Evolutionary conservation across 2,888 invertebrate species (phyloP), one percentile per base, ranked within the genome.

Genomic region (Idaea straminata): DNA sequence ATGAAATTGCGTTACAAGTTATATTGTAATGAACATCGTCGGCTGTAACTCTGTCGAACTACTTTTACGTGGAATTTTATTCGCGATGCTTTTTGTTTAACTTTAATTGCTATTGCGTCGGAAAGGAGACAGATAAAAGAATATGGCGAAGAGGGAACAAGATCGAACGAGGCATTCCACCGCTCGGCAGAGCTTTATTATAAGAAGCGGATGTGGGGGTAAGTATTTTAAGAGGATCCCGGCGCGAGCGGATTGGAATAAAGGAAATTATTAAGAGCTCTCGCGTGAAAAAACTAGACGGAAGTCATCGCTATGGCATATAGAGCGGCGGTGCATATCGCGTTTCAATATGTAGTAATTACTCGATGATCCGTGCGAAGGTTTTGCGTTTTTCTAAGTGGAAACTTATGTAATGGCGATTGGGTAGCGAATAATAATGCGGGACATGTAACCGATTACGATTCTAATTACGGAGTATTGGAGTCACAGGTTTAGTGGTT

Each of bases 261-360:
- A 91, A 92, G 92, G 92, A 92, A 90, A 92, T 92, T 91, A 91
- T 90, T 84, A 91, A 91, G 91, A 88, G 91, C 91, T 83, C 88
- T 88, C 79, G 76, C 75, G 71, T 76, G 78, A 85, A 88, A 85
- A 89, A 90, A 86, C 79, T 75, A 86, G 86, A 86, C 91, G 92
- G 92, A 92, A 92, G 91, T 86, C 82, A 83, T 81, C 78, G 76
- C 79, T 84, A 82, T 82, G 81, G 81, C 81, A 76, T 81, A 80
- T 80, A 81, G 78, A 82, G 81, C 80, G 80, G 79, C 80, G 72
- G 75, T 65, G 77, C 63, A 79, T 85, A 87, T 88, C 84, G 80
- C 67, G 80, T 88, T 87, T 81, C 87, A 77, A 35, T 62, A 80
- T 83, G 78, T 76, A 83, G 83, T 84, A 85, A 86, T 80, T 79